Base-by-base conservation (phyloP, 1,140 invertebrate genomes). In the Sitodiplosis mosellana region DNA sequence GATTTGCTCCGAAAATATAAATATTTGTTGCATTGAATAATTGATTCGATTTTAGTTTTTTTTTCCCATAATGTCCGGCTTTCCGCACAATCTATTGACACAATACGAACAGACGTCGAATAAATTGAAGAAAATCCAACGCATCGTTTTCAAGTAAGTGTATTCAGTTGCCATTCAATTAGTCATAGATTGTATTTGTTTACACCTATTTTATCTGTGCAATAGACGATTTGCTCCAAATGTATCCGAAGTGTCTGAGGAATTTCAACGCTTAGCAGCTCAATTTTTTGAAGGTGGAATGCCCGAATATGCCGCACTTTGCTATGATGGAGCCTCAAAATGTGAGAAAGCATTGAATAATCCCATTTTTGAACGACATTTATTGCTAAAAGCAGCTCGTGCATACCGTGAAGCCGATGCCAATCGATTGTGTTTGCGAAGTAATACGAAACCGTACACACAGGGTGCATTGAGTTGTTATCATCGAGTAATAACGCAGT, bases 51-150 rank as follows among this genome's bases (percentile, higher is more conserved):
- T 27, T 27, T 27, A 27, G 3, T 27, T 27, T 10, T 27, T 27
- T 27, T 27, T 5, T 27, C 10, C 10, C 27, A 27, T 5, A 27
- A 27, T 27, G 27, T 27, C 27, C 3, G 10, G 10, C 27, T 27
- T 27, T 27, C 27, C 27, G 27, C 3, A 27, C 27, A 10, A 27
- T 27, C 10, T 27, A 27, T 27, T 27, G 27, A 27, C 27, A 27
- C 27, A 27, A 27, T 27, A 5, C 10, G 27, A 27, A 27, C 27
- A 27, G 10, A 27, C 27, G 27, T 3, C 27, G 10, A 27, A 27
- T 27, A 64, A 63, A 46, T 54, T 64, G 3, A 64, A 64, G 46
- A 64, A 63, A 46, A 55, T 63, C 15, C 60, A 64, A 33, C 52
- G 59, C 7, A 55, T 59, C 11, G 56, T 63, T 1, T 63, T 64